A percentile compares a stretch with the other conserved stretches of the same genome.
Conservation (phyloP, 2,888 invertebrate species). For the Perdita meconis region DNA sequence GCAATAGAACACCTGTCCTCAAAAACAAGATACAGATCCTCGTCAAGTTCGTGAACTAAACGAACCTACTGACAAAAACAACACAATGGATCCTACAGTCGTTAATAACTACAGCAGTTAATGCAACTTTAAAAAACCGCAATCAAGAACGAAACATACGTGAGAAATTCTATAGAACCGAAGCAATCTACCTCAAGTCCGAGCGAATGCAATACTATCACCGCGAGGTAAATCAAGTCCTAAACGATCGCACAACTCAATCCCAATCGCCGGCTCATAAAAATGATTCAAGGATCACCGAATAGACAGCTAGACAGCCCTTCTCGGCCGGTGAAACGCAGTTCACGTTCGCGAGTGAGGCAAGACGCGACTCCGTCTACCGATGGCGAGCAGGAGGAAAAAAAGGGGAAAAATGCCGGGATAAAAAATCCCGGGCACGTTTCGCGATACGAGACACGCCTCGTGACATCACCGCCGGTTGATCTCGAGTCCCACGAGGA, state of each 20-base stretch:
- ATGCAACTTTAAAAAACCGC: no score
- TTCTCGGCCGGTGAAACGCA: constrained; percentile 36
- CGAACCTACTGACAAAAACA: no score
- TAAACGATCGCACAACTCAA: background rate
- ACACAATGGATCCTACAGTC: no score
- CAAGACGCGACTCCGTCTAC: constrained; percentile 26
- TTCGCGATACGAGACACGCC: constrained; percentile 70
- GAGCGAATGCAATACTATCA: background rate
- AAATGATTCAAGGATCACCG: constrained; percentile 35
- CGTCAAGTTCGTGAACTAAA: no score
- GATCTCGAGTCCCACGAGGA: constrained; percentile 57
- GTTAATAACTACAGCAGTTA: no score
- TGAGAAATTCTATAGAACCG: no score
- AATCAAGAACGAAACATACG: no score
- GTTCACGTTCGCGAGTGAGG: constrained; percentile 52
- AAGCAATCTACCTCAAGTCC: no score
- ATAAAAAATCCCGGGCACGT: constrained; percentile 67
- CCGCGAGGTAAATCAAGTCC: no score
- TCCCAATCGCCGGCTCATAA: constrained; percentile 20
- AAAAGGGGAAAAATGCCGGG: constrained; percentile 9
- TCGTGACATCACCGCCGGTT: constrained; percentile 69
- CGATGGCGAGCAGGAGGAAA: constrained; percentile 35
- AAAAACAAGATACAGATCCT: no score
- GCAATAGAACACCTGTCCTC: no score
- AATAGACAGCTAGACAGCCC: constrained; percentile 12